phyloP scores from a whole-genome alignment of 2,888 invertebrate species.

The Meandrusa payeni region DNA sequence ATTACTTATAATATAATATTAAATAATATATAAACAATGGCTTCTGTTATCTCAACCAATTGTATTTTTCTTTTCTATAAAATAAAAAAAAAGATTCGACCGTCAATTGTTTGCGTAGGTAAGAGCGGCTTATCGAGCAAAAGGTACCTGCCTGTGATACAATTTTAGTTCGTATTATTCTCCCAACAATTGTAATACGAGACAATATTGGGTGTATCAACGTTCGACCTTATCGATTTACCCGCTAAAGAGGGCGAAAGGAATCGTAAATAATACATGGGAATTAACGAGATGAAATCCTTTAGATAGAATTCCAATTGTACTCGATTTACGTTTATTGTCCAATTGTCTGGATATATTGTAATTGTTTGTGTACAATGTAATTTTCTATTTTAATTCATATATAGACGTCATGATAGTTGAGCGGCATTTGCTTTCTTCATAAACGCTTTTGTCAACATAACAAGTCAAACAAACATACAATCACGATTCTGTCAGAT shows the following conservation, averaged over 20 bases:
- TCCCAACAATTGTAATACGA: constrained; percentile 65
- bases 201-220: constrained; percentile 70
- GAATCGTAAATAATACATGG: constrained; percentile 72
- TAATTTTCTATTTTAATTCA: no score
- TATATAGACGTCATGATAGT: no score
- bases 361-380: no score
- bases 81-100: constrained; percentile 9
- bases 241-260: constrained; percentile 65
- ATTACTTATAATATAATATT: no score
- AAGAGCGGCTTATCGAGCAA: constrained; percentile 7
- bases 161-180: constrained; percentile 46
- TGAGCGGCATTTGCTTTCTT: no score
- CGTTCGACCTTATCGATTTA: constrained; percentile 64
- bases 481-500: no score
- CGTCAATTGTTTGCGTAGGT: constrained; percentile 11
- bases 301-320: constrained; percentile 36
- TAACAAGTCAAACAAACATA: no score
- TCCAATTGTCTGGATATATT: constrained; percentile 17
- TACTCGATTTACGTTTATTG: constrained; percentile 40
- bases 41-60: not conserved
- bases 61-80: not conserved
- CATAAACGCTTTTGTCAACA: no score
- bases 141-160: constrained; percentile 30
- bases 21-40: constrained; percentile 6
- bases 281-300: constrained; percentile 67